A percentile compares a stretch with the other conserved stretches of the same genome.
Conservation (phyloP, 2,888 invertebrate genomes). For the Latheticus oryzae region DNA sequence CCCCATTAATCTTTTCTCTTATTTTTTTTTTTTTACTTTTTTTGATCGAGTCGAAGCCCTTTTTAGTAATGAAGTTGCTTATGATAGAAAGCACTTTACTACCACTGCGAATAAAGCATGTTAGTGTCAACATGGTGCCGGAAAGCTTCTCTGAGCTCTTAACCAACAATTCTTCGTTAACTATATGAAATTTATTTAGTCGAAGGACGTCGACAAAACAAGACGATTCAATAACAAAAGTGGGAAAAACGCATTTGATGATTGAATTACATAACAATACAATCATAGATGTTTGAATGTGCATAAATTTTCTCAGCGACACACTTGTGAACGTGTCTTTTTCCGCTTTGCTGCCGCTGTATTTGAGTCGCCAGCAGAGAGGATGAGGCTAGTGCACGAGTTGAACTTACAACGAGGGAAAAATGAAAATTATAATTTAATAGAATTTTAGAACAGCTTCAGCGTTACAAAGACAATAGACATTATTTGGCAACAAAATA, state of each 20-base stretch:
- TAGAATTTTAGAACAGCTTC: too few species aligned
- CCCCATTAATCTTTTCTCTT: too few species aligned
- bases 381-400: constrained; percentile 69
- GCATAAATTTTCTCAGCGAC: constrained; percentile 14
- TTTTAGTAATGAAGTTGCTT: constrained; percentile 3
- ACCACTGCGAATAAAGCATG: constrained; percentile 30
- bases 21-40: too few species aligned
- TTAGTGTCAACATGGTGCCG: constrained; percentile 36
- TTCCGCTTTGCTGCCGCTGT: constrained; percentile 75
- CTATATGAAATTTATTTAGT: constrained; percentile 10
- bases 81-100: constrained; percentile 40
- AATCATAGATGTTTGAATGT: background rate
- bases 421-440: too few species aligned
- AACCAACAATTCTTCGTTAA: constrained; percentile 27
- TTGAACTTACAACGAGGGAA: constrained; percentile 34
- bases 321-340: constrained; percentile 71
- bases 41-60: too few species aligned
- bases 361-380: constrained; percentile 70
- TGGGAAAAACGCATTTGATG: constrained; percentile 13
- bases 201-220: constrained; percentile 27
- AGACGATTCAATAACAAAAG: constrained; percentile 9
- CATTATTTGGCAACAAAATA: too few species aligned
- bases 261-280: constrained; percentile 18
- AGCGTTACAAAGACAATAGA: too few species aligned
- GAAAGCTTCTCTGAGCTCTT: constrained; percentile 31